Base-by-base conservation (phyloP, 2,113 vertebrate species). In the Apus apus region DNA sequence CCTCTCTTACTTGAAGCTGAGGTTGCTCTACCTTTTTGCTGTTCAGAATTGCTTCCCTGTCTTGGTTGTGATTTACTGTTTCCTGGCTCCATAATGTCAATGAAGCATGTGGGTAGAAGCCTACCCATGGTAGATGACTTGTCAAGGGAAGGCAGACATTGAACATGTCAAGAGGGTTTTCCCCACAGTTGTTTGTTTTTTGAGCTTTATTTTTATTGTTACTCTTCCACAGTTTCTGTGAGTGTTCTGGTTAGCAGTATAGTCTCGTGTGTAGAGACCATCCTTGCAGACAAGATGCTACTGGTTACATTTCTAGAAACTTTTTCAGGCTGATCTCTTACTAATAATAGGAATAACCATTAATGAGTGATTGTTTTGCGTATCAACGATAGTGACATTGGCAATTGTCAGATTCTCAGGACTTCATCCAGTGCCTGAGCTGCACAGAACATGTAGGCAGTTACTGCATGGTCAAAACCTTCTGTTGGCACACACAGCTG, bases 401-500 rank as follows among this genome's bases (percentile, higher is more conserved):
- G 34, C 16, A 48, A 19, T 16, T 70, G 27, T 25, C 45, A 57
- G 27, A 50, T 60, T n/a, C 50, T 48, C 30, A 18, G 62, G 78
- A 7, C 36, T 76, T 53, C 18, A 43, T 38, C 43, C 29, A 15
- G 5, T 13, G 43, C 18, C 20, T 45, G 74, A 84, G 54, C 36
- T 16, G n/a, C 23, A n/a, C 38, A 40, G 38, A 73, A 25, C 1
- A 18, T 8, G 27, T 53, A 26, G 54, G 65, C 38, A 45, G 23
- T 15, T 43, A 15, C 50, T 12, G 48, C 50, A 20, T 5, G 70
- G 64, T 34, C 74, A 32, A 9, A 77, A 17, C 26, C 53, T 57
- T 48, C 54, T 0, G 1, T 13, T 29, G 82, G 45, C 23, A 38
- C 22, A 43, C 0, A 0, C 38, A 56, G 10, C 3, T 25, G 68